Percentiles rank a stretch among this genome's conserved stretches.
Conservation (phyloP, 2,113 vertebrate species). For the Eurystomus gularis region DNA sequence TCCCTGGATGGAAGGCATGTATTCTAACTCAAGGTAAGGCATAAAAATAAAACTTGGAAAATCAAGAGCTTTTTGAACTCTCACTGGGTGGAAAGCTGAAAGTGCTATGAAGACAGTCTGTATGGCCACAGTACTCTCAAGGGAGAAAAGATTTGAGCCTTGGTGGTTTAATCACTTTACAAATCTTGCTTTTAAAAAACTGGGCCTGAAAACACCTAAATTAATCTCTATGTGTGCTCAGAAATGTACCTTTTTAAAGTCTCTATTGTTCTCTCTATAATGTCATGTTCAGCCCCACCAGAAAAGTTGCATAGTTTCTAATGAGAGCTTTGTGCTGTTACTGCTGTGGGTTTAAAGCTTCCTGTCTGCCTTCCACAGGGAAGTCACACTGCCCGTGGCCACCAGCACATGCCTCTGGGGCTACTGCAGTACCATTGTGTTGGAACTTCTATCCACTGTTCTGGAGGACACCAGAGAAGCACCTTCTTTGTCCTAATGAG, state of each 20-base stretch:
- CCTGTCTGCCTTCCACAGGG: not conserved
- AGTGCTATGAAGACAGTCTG: not conserved
- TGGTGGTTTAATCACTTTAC: not conserved
- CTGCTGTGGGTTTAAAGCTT: not conserved
- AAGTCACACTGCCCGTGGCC: not conserved
- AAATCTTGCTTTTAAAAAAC: not conserved
- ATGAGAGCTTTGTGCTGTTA: not conserved
- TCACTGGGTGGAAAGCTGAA: not conserved
- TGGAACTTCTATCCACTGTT: not conserved
- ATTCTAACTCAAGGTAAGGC: not conserved
- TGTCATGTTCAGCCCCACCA: not conserved
- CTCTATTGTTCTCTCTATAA: accelerated
- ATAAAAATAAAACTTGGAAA: not conserved
- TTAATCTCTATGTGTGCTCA: not conserved
- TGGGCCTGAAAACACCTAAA: not conserved
- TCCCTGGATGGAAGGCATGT: not conserved
- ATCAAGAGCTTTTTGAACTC: not conserved
- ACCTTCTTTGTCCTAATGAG: not conserved
- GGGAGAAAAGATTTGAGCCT: not conserved
- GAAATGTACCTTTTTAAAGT: not conserved
- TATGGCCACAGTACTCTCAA: not conserved
- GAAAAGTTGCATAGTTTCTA: not conserved
- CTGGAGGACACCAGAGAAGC: not conserved
- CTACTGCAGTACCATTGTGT: not conserved
- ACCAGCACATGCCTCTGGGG: not conserved